These are phyloP conservation scores for Agrochola macilenta DNA, from an alignment of 2,888 invertebrate genomes.

Conservation along the genomic window DNA sequence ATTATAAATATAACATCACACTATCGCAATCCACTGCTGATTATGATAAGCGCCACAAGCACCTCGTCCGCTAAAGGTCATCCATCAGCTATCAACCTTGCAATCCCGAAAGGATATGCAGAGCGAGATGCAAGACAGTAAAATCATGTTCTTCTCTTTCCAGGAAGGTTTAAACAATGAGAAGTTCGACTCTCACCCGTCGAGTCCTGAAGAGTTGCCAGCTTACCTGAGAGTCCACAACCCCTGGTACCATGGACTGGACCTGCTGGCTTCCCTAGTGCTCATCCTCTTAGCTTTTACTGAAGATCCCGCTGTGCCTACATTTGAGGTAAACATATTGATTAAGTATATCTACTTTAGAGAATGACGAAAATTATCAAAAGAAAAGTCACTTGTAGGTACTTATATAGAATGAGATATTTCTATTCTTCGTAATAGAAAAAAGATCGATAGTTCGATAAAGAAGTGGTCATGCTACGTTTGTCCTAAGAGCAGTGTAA, in stretches of 20 bases:
- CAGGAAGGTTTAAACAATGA: constrained; percentile 98
- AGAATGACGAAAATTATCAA: neutral
- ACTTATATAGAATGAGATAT: too few species aligned
- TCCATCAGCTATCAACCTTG: neutral
- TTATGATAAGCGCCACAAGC: neutral
- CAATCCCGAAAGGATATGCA: neutral
- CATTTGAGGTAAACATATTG: constrained; percentile 90
- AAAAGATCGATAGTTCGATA: too few species aligned
- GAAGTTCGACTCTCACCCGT: constrained; percentile 97
- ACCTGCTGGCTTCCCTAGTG: constrained; percentile 94
- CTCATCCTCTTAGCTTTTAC: constrained; percentile 94
- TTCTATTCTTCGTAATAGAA: too few species aligned
- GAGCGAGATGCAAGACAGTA: neutral
- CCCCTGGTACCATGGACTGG: constrained; percentile 96
- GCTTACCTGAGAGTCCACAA: constrained; percentile 97
- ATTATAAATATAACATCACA: neutral
- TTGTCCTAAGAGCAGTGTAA: too few species aligned
- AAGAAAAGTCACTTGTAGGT: neutral
- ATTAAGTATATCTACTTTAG: neutral
- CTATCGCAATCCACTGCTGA: neutral
- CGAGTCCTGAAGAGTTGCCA: constrained; percentile 95
- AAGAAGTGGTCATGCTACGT: too few species aligned
- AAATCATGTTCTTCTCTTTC: constrained; percentile 64
- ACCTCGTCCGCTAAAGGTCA: neutral
- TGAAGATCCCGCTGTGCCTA: constrained; percentile 95